Base-by-base conservation (phyloP, 2,797 vertebrate genomes). In the Lycodopsis pacificus region DNA sequence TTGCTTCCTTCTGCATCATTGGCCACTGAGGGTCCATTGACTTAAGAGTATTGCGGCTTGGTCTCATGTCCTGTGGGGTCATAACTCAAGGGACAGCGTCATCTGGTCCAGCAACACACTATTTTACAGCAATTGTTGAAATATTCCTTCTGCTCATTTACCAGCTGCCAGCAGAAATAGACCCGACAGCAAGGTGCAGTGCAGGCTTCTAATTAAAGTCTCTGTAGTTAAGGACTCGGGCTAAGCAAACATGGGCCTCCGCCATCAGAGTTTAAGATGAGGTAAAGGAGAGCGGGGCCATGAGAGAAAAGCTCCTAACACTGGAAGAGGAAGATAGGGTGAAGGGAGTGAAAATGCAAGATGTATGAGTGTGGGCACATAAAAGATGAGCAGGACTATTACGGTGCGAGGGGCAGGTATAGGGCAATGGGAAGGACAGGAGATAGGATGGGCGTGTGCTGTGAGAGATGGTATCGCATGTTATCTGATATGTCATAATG, bases 141-240 rank as follows among this genome's bases (percentile, higher is more conserved):
- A 65, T 79, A 71, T 66, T 30, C 38, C n/a, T 64, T 68, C 30
- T 58, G 75, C 64, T 67, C 65, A 22, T 68, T 36, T 75, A 77
- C 77, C 85, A 92, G 91, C 89, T 93, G 89, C 62, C 2, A 14
- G 64, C 58, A 65, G 59, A 76, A 56, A 71, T 66, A 56, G 51
- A 49, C 4, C 69, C 30, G 87, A 56, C 73, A 56, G 87, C 49
- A 25, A 15, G 25, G 25, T 25, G 25, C 25, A 25, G 90, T 83
- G 86, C 86, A 89, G 78, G 81, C 89, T 89, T 93, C 93, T 93
- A 93, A 94, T 95, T 92, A 93, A 92, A 90, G 85, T 80, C 78
- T 91, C 90, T 87, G 88, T 93, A 80, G 90, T 83, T 87, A 85
- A 90, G 90, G 84, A 84, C 85, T 80, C 7, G 74, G 88, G 88